A percentile compares a stretch with the other conserved stretches of the same genome.
phyloP scores from a whole-genome alignment of 2,113 vertebrate genomes.

The Cephalopterus ornatus region DNA sequence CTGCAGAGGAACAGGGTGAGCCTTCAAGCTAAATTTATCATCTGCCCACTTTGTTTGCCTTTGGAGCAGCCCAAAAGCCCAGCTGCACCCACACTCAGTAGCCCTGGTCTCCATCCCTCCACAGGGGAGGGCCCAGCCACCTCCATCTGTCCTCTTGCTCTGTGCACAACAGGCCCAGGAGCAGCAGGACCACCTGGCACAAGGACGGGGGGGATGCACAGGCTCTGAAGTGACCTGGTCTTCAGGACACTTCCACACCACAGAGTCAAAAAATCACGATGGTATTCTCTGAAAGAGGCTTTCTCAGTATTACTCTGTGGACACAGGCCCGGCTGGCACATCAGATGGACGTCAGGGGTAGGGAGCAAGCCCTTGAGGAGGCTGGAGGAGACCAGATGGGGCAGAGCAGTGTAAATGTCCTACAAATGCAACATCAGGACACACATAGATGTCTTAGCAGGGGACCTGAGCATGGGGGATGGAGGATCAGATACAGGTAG shows the following conservation, averaged over 20 bases:
- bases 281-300: not conserved
- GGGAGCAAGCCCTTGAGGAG: not conserved
- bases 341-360: not conserved
- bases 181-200: not conserved
- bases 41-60: not conserved
- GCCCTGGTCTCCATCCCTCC: not conserved
- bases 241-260: not conserved
- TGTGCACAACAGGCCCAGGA: not conserved
- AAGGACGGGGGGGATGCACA: not conserved
- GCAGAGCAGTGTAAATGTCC: not conserved
- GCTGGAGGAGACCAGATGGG: not conserved
- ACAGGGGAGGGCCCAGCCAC: not conserved
- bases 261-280: not conserved
- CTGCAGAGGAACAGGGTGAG: not conserved
- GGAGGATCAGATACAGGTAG: not conserved
- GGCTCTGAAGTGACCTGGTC: not conserved
- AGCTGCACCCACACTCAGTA: accelerated
- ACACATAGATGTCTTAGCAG: not conserved
- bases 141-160: not conserved
- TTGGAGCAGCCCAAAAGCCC: not conserved
- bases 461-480: not conserved
- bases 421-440: not conserved
- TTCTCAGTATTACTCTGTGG: not conserved
- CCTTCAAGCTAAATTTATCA: not conserved
- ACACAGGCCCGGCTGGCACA: not conserved